Conservation (phyloP, 37 sponge, comb jelly and placozoan species). For the Hexactinellida sp. region DNA sequence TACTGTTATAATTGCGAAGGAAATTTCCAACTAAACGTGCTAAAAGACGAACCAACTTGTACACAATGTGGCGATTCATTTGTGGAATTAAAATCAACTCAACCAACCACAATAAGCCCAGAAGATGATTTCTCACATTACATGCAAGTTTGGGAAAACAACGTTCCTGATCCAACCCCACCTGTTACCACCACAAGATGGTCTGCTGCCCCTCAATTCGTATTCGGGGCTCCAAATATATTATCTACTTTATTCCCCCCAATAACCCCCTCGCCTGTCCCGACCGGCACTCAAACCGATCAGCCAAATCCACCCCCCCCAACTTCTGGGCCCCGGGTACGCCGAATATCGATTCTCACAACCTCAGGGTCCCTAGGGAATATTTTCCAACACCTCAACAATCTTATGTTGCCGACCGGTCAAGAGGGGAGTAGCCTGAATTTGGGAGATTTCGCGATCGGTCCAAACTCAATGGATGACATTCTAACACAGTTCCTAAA, state of each 20-base stretch:
- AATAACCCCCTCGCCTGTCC: neutral
- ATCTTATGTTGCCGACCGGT: neutral
- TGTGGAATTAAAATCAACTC: constrained; percentile 2
- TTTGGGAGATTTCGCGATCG: constrained; percentile 78
- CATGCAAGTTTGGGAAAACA: neutral
- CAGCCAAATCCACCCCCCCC: neutral
- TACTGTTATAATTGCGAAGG: constrained; percentile 3
- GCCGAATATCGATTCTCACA: neutral
- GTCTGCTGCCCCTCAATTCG: neutral
- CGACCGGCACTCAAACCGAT: neutral
- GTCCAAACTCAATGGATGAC: constrained; percentile 62
- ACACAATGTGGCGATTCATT: neutral
- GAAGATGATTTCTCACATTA: constrained; percentile 1
- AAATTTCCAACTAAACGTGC: neutral
- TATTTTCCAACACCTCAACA: neutral
- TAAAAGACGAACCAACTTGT: neutral
- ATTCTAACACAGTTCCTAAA: constrained; percentile 58
- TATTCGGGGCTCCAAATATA: neutral
- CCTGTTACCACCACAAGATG: neutral
- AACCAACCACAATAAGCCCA: neutral
- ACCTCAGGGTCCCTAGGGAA: neutral
- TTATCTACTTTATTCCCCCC: neutral
- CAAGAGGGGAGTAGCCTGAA: neutral
- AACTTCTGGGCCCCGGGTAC: neutral
- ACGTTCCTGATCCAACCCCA: neutral